Conservation (phyloP, 2,888 invertebrate genomes). For the Lacanobia wlatinum region DNA sequence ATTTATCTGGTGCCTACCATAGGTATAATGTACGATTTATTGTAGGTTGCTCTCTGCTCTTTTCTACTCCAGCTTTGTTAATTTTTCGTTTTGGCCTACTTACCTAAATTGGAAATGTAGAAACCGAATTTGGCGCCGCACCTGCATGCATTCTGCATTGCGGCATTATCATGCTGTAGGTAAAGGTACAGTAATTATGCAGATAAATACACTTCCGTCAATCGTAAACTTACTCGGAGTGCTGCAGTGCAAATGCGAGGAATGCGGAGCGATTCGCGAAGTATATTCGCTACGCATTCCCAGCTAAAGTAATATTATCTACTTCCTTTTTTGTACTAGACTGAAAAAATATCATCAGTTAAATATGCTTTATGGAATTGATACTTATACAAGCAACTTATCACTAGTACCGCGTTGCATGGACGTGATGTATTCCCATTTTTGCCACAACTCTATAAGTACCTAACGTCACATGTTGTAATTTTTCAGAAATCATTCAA, state of each 20-base stretch:
- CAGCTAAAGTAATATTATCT: no score
- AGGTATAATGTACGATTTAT: no score
- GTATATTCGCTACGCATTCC: background rate
- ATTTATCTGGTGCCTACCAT: no score
- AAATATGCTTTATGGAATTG: no score
- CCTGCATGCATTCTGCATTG: slow-evolving; percentile 31
- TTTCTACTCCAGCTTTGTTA: no score
- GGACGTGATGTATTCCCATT: no score
- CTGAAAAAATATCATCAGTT: background rate
- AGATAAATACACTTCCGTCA: background rate
- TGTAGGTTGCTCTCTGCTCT: no score
- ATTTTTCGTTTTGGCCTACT: slow-evolving; percentile 17
- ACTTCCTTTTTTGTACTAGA: background rate
- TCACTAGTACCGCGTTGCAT: no score
- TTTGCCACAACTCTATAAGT: no score
- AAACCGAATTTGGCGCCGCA: slow-evolving; percentile 4
- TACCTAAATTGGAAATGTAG: background rate
- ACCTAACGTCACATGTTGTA: background rate
- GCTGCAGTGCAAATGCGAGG: background rate
- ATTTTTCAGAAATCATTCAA: slow-evolving; percentile 94
- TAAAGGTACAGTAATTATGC: background rate
- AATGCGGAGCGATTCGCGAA: background rate
- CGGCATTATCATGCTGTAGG: background rate
- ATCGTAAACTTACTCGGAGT: background rate
- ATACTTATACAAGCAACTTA: no score